Base-by-base conservation (phyloP, 2,113 vertebrate species). In the Hippocampus zosterae region DNA sequence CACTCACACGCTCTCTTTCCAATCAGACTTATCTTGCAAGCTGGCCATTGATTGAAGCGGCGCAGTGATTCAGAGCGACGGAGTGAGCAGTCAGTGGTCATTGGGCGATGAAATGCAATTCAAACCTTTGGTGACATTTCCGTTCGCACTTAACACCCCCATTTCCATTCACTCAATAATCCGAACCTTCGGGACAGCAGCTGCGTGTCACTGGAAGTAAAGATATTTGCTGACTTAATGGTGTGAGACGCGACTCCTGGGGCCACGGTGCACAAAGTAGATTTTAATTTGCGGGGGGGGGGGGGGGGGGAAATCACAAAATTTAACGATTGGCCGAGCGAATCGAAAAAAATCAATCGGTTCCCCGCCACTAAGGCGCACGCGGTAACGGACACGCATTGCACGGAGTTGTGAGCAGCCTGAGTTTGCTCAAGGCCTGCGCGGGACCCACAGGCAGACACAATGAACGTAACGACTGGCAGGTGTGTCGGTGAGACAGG, bases 381-480 rank as follows among this genome's bases (percentile, higher is more conserved):
- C 37, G 25, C 57, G 2, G 21, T 11, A 74, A 44, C 9, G 23
- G 16, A 70, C 61, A 68, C 23, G 74, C 61, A 63, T 62, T 41
- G 11, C 57, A 8, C 52, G 9, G 50, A n/a, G 70, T 60, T 61
- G 72, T 65, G 73, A 69, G 65, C 71, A 79, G 70, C 79, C 80
- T 83, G 71, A 89, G 75, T 91, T 93, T 90, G 82, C 77, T 91
- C 91, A 75, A 77, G 76, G 52, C 76, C 67, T 37, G 33, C 33
- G 6, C 33, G 1, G 33, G 33, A 33, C 33, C 33, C 33, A 37
- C 33, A 37, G 33, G 33, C 33, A 37, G 33, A 37, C 33, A 37
- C 33, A 37, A 37, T 7, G 5, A 37, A 37, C 33, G 5, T 37
- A 5, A 37, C 33, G 33, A 37, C 33, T 37, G 33, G 33, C 33